Evolutionary conservation across 2,113 vertebrate genomes (phyloP).

Genomic region (Myxocyprinus asiaticus): DNA sequence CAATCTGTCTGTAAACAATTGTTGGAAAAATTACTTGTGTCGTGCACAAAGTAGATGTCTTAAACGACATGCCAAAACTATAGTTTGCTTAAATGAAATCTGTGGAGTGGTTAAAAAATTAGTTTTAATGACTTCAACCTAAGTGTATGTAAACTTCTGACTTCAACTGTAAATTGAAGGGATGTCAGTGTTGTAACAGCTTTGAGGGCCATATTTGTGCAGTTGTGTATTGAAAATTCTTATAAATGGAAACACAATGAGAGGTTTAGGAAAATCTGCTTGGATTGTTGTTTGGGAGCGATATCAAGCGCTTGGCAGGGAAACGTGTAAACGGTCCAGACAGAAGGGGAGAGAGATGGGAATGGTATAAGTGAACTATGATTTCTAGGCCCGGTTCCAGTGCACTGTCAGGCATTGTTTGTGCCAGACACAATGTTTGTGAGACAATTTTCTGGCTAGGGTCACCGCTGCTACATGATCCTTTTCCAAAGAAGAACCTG

Average conservation of each 20-base stretch:
- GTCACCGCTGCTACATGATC: slow-evolving; percentile 30
- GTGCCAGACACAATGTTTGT: slow-evolving; percentile 24
- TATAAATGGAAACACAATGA: background rate
- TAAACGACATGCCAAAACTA: too few species aligned
- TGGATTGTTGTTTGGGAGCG: background rate
- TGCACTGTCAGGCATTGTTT: background rate
- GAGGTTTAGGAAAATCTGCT: background rate
- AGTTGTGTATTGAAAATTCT: background rate
- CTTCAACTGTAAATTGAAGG: too few species aligned
- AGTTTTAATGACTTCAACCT: too few species aligned
- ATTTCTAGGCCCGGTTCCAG: background rate
- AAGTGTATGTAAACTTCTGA: too few species aligned
- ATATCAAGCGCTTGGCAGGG: background rate
- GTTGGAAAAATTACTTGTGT: too few species aligned
- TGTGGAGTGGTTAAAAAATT: too few species aligned
- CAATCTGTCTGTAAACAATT: too few species aligned
- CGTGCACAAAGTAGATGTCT: too few species aligned
- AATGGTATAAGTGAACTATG: too few species aligned
- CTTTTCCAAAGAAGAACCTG: slow-evolving; percentile 22
- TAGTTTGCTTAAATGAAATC: too few species aligned
- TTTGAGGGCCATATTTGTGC: background rate
- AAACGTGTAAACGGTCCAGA: too few species aligned
- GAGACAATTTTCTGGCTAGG: slow-evolving; percentile 18
- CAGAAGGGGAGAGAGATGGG: too few species aligned
- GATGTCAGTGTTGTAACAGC: background rate